Evolutionary conservation across 2,888 invertebrate genomes (phyloP).

Genomic region (Galerucella nymphaeae): DNA sequence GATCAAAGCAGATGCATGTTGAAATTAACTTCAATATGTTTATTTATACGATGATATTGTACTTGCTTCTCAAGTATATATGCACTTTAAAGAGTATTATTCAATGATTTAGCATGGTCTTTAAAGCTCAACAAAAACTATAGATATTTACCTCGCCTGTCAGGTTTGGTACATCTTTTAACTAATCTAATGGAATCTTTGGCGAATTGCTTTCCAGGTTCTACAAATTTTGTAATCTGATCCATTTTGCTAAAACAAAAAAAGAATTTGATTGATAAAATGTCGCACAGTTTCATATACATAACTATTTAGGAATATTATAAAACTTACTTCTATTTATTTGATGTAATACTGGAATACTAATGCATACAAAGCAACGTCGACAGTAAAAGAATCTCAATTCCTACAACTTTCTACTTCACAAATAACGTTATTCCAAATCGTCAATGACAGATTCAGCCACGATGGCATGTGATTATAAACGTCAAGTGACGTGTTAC

Average conservation of each 20-base stretch:
- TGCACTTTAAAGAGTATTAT: background rate
- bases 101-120: background rate
- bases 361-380: slow-evolving; percentile 14
- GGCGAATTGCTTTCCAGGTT: slow-evolving; percentile 95
- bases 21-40: no score
- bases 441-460: slow-evolving; percentile 26
- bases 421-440: background rate
- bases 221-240: slow-evolving; percentile 93
- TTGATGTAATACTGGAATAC: background rate
- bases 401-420: slow-evolving; percentile 1
- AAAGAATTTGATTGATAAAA: background rate
- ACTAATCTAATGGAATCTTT: slow-evolving; percentile 98
- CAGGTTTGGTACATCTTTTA: slow-evolving; percentile 99
- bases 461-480: slow-evolving; percentile 28
- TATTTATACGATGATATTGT: no score
- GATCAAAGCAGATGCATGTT: no score
- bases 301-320: slow-evolving; percentile 1
- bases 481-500: slow-evolving; percentile 33
- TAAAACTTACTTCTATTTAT: slow-evolving; percentile 22
- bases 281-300: background rate
- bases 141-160: slow-evolving; percentile 86
- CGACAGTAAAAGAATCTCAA: slow-evolving; percentile 18
- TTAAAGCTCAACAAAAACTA: background rate
- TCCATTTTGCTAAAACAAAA: slow-evolving; percentile 78
- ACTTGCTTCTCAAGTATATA: no score